Percentiles rank a stretch among this genome's conserved stretches.
These are phyloP conservation scores for Phyllotreta cruciferae DNA, from an alignment of 2,888 invertebrate genomes.

Conservation along the genomic window DNA sequence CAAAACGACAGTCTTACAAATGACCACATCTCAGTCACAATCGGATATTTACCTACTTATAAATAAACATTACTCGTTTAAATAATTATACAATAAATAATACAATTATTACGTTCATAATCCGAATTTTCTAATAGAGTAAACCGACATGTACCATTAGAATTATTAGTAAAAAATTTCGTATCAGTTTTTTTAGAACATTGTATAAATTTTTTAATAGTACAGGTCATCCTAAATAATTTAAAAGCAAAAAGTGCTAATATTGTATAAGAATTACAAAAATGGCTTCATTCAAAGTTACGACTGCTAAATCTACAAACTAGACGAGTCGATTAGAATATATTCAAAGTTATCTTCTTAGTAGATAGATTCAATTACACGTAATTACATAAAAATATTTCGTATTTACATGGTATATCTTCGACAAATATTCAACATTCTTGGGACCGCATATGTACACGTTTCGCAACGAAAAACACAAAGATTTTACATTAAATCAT, in stretches of 20 bases:
- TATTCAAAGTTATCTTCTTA: constrained; percentile 17
- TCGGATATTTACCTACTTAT: constrained; percentile 28
- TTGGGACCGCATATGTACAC: constrained; percentile 14
- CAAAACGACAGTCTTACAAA: constrained; percentile 28
- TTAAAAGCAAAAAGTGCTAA: constrained; percentile 21
- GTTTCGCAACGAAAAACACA: constrained; percentile 6
- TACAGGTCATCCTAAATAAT: background rate
- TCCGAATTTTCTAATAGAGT: constrained; percentile 2
- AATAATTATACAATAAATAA: constrained; percentile 30
- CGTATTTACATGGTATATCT: constrained; percentile 20
- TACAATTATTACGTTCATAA: constrained; percentile 13
- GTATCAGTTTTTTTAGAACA: constrained; percentile 1
- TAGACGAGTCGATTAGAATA: constrained; percentile 10
- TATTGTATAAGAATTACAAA: constrained; percentile 23
- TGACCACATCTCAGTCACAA: constrained; percentile 26
- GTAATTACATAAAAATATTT: constrained; percentile 22
- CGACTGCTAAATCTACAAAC: constrained; percentile 4
- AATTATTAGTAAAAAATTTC: background rate
- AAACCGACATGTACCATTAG: constrained; percentile 5
- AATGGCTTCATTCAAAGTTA: constrained; percentile 7
- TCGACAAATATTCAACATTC: constrained; percentile 19
- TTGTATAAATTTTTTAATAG: background rate
- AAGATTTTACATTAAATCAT: background rate
- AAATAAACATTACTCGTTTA: constrained; percentile 23
- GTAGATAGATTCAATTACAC: constrained; percentile 5